Conservation (phyloP, 2,113 vertebrate species). For the Forbesichthys papilliferus region DNA sequence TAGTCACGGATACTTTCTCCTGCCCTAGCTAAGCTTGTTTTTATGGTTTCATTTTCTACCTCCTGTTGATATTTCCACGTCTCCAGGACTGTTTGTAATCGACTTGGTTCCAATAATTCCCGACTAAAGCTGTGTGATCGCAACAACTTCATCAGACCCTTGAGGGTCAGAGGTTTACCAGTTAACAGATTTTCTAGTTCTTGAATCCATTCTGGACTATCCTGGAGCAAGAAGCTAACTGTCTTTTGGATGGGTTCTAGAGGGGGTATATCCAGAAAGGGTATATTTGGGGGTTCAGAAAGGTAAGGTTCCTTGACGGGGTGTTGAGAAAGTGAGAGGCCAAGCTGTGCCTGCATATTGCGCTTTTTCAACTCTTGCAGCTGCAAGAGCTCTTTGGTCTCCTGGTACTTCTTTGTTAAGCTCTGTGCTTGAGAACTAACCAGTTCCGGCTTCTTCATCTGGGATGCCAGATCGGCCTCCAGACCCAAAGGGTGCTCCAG, state of each 20-base stretch:
- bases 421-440: slow-evolving; percentile 84
- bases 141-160: slow-evolving; percentile 63
- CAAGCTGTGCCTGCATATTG: slow-evolving; percentile 83
- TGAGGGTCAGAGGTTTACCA: slow-evolving; percentile 65
- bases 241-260: slow-evolving; percentile 65
- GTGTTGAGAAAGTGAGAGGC: slow-evolving; percentile 76
- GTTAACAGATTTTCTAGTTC: slow-evolving; percentile 70
- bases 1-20: slow-evolving; percentile 75
- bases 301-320: slow-evolving; percentile 70
- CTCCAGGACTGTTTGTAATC: slow-evolving; percentile 69
- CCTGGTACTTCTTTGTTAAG: slow-evolving; percentile 85
- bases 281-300: slow-evolving; percentile 62
- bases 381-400: slow-evolving; percentile 85
- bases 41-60: slow-evolving; percentile 71
- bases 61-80: slow-evolving; percentile 74
- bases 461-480: slow-evolving; percentile 80
- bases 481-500: slow-evolving; percentile 82
- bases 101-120: slow-evolving; percentile 44
- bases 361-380: slow-evolving; percentile 84
- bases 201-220: slow-evolving; percentile 67
- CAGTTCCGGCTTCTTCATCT: slow-evolving; percentile 82
- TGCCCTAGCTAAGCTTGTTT: slow-evolving; percentile 68
- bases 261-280: slow-evolving; percentile 49
- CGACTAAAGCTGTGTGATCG: slow-evolving; percentile 55
- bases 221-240: slow-evolving; percentile 63